Evolutionary conservation across 2,797 vertebrate species (phyloP).

Genomic region (Lithobates pipiens): DNA sequence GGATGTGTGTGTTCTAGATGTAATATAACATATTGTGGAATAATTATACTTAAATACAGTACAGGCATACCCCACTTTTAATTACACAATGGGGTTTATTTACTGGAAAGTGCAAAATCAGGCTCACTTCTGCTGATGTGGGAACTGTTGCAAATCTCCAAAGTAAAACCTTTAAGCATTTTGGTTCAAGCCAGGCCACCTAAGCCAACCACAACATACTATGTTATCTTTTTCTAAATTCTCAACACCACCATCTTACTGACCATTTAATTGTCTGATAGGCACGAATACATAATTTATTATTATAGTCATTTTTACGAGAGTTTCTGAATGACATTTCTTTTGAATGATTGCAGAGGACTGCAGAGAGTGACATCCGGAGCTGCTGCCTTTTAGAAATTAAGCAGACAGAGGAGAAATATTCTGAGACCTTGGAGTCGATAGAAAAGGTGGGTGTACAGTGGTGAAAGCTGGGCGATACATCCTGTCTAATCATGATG

Average conservation of each 20-base stretch:
- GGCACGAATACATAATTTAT: neutral
- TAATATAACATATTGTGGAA: too few species aligned
- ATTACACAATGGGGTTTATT: too few species aligned
- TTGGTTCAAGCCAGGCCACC: too few species aligned
- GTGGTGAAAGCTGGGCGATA: neutral
- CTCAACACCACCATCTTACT: neutral
- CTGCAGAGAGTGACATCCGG: constrained; percentile 90
- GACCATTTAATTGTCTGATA: neutral
- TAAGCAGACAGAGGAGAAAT: constrained; percentile 97
- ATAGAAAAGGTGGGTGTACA: constrained; percentile 88
- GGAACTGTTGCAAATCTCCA: neutral
- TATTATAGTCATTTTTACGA: neutral
- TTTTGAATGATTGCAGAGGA: constrained; percentile 79
- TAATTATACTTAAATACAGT: too few species aligned
- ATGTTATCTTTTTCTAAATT: neutral
- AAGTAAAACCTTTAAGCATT: neutral
- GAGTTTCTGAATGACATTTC: neutral
- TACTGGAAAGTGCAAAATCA: too few species aligned
- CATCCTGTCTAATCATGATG: neutral
- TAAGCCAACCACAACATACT: too few species aligned
- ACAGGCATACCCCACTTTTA: too few species aligned
- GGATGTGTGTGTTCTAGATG: neutral
- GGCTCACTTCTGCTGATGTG: too few species aligned
- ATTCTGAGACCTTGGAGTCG: constrained; percentile 94
- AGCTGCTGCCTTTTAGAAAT: constrained; percentile 95